A percentile compares a stretch with the other conserved stretches of the same genome.
Conservation (phyloP, 2,797 vertebrate species). For the Neopelma chrysocephalum region DNA sequence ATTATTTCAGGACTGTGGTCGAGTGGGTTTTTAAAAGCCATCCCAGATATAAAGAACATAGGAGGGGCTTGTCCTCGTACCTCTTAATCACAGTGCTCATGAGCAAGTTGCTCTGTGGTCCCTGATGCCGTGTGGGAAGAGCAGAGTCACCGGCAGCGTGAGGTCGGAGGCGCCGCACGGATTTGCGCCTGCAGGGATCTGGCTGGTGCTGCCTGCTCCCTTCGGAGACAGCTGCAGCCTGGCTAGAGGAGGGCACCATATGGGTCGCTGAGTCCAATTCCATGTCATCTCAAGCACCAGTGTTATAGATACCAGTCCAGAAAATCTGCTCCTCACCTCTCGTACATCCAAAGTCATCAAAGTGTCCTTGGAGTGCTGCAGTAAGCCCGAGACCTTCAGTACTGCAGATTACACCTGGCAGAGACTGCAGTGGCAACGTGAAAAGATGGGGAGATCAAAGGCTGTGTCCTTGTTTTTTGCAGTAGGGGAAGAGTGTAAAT, state of each 20-base stretch:
- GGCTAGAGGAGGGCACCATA: background rate
- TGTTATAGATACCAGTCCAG: background rate
- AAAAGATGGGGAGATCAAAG: background rate
- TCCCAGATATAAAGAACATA: background rate
- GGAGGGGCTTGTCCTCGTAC: background rate
- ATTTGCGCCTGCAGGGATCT: rapidly evolving
- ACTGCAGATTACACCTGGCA: background rate
- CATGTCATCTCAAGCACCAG: background rate
- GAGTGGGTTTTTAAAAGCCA: background rate
- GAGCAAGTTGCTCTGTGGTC: background rate
- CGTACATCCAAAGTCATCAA: rapidly evolving
- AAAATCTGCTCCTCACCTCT: background rate
- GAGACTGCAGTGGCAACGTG: rapidly evolving
- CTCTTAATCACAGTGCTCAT: background rate
- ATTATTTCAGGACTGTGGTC: background rate
- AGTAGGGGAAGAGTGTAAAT: background rate
- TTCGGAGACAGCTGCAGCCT: background rate
- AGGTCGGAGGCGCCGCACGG: background rate
- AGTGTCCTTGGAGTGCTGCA: background rate
- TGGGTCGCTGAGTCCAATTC: background rate
- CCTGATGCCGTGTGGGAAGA: background rate
- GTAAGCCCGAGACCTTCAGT: background rate
- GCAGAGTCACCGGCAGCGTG: background rate
- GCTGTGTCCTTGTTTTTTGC: background rate
- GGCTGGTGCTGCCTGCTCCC: background rate